Evolutionary conservation across 2,888 invertebrate species (phyloP).

Genomic region (Cryptocephalus moraei): DNA sequence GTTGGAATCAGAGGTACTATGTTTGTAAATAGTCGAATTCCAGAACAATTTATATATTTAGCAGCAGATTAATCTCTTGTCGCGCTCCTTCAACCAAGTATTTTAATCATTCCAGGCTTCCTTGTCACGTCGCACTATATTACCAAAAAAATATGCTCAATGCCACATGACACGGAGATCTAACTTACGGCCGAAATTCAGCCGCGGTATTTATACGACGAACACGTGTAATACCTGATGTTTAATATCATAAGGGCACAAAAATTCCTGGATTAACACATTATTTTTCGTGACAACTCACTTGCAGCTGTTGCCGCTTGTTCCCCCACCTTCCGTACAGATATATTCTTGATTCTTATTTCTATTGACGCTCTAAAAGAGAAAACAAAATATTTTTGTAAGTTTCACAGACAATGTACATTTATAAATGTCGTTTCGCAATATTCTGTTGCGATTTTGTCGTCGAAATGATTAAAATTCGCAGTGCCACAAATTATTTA

Average conservation of each 20-base stretch:
- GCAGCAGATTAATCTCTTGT: conserved; percentile 38
- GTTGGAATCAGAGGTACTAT: conserved; percentile 28
- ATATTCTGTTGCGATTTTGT: too few relatives aligned
- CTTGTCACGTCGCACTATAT: conserved; percentile 25
- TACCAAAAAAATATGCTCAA: conserved; percentile 26
- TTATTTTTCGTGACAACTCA: not conserved
- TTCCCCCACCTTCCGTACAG: too few relatives aligned
- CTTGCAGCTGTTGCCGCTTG: too few relatives aligned
- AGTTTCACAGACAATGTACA: too few relatives aligned
- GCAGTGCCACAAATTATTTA: too few relatives aligned
- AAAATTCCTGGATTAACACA: not conserved
- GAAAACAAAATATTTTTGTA: too few relatives aligned
- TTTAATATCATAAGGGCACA: not conserved
- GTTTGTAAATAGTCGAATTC: conserved; percentile 36
- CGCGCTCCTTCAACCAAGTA: conserved; percentile 30
- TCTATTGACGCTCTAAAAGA: too few relatives aligned
- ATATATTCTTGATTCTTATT: too few relatives aligned
- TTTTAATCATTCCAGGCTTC: conserved; percentile 34
- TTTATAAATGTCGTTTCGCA: too few relatives aligned
- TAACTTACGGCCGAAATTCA: conserved; percentile 7
- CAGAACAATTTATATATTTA: conserved; percentile 39
- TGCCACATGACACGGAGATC: conserved; percentile 15
- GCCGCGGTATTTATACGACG: conserved; percentile 6
- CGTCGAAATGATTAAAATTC: too few relatives aligned
- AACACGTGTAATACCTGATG: conserved; percentile 11